These are phyloP conservation scores for Parauchenoglanis ngamensis DNA, from an alignment of 2,797 vertebrate genomes.

Conservation along the genomic window DNA sequence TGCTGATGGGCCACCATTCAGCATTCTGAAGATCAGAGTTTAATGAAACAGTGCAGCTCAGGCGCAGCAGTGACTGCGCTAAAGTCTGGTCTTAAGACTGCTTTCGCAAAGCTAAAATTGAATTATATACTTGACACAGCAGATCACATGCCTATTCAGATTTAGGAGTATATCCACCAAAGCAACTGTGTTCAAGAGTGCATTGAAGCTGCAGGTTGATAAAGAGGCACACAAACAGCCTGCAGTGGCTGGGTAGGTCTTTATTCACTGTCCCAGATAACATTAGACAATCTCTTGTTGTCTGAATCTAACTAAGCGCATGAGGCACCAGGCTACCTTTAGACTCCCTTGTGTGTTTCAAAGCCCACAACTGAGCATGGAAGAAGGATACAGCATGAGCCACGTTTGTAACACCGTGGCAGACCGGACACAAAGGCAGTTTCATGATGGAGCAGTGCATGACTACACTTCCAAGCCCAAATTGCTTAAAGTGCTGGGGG, in stretches of 20 bases:
- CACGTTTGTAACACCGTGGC: too few relatives aligned
- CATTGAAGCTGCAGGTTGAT: background rate
- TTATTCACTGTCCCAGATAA: background rate
- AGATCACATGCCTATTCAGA: background rate
- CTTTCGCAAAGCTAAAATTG: background rate
- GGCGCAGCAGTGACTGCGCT: background rate
- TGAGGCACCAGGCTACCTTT: too few relatives aligned
- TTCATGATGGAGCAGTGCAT: too few relatives aligned
- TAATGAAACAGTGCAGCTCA: background rate
- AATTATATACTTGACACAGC: background rate
- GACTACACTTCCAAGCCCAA: too few relatives aligned
- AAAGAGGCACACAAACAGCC: background rate
- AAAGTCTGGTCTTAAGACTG: background rate
- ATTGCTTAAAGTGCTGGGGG: too few relatives aligned
- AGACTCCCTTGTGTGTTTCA: too few relatives aligned
- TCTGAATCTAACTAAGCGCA: background rate
- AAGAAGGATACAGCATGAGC: too few relatives aligned
- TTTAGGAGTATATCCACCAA: background rate
- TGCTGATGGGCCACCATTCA: background rate
- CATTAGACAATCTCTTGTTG: background rate
- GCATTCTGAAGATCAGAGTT: background rate
- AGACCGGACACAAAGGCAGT: too few relatives aligned
- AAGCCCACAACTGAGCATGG: too few relatives aligned
- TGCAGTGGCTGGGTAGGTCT: background rate
- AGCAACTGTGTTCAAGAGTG: background rate